Percentiles rank a stretch among this genome's conserved stretches.
phyloP scores from a whole-genome alignment of 2,113 vertebrate genomes.

The Atrichornis clamosus region DNA sequence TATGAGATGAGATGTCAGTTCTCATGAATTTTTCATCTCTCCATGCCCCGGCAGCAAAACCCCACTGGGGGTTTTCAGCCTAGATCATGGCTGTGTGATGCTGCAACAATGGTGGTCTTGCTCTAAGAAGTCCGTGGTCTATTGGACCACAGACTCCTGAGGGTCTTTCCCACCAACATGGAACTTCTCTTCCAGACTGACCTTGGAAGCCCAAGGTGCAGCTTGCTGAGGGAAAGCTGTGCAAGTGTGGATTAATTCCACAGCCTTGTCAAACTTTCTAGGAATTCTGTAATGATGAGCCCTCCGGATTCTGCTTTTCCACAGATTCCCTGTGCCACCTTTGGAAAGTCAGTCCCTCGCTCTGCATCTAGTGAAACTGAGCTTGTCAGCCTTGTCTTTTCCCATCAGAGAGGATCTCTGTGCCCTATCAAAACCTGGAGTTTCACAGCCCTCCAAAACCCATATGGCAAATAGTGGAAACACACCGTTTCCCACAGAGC shows the following conservation, averaged over 20 bases:
- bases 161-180: not conserved
- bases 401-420: not conserved
- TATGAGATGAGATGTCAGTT: accelerated
- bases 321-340: not conserved
- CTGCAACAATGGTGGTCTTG: not conserved
- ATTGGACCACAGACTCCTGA: not conserved
- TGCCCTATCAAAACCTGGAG: not conserved
- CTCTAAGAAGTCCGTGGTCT: not conserved
- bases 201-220: not conserved
- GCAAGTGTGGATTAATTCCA: not conserved
- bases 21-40: not conserved
- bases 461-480: accelerated
- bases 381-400: not conserved
- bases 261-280: not conserved
- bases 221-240: not conserved
- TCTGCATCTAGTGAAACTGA: not conserved
- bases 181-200: not conserved
- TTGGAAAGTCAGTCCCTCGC: not conserved
- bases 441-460: not conserved
- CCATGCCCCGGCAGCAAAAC: too few species aligned
- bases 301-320: not conserved
- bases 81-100: accelerated
- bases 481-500: not conserved
- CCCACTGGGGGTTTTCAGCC: not conserved
- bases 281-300: not conserved